Conservation (phyloP, 2,113 vertebrate species). For the Nipponia nippon region DNA sequence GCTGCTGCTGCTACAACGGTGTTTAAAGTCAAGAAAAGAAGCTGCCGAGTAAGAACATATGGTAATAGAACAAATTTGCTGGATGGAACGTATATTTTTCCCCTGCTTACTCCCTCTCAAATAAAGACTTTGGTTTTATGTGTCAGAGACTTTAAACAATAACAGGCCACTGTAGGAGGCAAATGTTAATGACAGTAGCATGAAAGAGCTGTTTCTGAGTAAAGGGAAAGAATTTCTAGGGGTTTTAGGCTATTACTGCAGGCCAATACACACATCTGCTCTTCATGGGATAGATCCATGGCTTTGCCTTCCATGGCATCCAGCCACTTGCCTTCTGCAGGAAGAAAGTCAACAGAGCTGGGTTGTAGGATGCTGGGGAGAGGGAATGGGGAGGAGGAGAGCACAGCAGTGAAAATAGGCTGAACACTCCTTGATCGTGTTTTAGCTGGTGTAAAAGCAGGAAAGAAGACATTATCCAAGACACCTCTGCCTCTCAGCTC, state of each 20-base stretch:
- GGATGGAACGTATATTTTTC: not conserved
- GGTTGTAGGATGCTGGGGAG: not conserved
- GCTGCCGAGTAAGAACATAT: not conserved
- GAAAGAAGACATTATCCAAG: not conserved
- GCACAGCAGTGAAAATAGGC: not conserved
- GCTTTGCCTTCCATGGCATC: not conserved
- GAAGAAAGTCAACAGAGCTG: not conserved
- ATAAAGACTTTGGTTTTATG: slow-evolving; percentile 3
- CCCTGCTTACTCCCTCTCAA: not conserved
- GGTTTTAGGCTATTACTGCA: not conserved
- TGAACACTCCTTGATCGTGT: not conserved
- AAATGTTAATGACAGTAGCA: not conserved
- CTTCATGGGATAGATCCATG: not conserved
- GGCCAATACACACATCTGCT: slow-evolving; percentile 22
- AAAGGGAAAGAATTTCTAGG: not conserved
- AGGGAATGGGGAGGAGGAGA: not conserved
- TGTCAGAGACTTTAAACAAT: slow-evolving; percentile 26
- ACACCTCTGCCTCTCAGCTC: not conserved
- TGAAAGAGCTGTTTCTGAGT: not conserved
- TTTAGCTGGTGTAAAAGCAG: not conserved
- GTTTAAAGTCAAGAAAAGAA: not conserved
- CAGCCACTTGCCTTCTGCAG: not conserved
- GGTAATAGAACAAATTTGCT: not conserved
- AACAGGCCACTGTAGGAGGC: not conserved
- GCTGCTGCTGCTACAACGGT: not conserved